A percentile compares a stretch with the other conserved stretches of the same genome.
These are phyloP conservation scores for Allobates femoralis DNA, from an alignment of 2,797 vertebrate species.

Conservation along the genomic window DNA sequence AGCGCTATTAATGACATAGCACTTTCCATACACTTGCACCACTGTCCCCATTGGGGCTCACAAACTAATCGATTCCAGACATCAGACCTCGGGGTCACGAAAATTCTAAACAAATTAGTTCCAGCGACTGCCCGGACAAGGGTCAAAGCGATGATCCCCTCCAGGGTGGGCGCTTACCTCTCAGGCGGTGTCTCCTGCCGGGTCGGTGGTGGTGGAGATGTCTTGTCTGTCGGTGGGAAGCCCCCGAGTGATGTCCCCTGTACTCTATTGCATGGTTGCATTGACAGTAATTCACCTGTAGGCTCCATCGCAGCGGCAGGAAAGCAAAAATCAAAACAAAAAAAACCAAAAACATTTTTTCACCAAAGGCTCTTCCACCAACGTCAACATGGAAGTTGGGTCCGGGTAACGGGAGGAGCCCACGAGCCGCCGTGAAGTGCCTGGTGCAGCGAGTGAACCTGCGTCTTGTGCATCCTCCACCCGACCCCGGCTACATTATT, in stretches of 20 bases:
- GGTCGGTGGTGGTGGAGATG: conserved; percentile 68
- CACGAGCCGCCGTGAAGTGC: conserved; percentile 21
- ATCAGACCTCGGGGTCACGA: neutral
- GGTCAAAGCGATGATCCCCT: neutral
- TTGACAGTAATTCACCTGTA: conserved; percentile 71
- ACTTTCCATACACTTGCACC: too few species aligned
- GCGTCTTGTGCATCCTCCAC: conserved; percentile 54
- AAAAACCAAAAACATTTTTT: conserved; percentile 63
- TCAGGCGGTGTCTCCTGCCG: conserved; percentile 71
- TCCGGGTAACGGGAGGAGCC: conserved; percentile 31
- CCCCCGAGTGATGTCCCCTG: conserved; percentile 67
- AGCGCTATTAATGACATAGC: too few species aligned
- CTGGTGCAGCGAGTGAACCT: conserved; percentile 52
- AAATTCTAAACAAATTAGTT: neutral
- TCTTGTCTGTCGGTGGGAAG: conserved; percentile 67
- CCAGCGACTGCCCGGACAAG: neutral
- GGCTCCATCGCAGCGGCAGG: conserved; percentile 70
- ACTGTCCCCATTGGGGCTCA: too few species aligned
- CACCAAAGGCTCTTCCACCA: neutral
- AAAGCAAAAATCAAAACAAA: conserved; percentile 54
- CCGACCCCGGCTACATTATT: conserved; percentile 70
- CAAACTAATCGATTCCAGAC: too few species aligned
- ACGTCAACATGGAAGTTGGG: conserved; percentile 18
- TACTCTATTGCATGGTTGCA: conserved; percentile 70
- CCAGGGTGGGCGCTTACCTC: conserved; percentile 76